Evolutionary conservation across 2,888 invertebrate genomes (phyloP).

Genomic region (Eupithecia tripunctaria): DNA sequence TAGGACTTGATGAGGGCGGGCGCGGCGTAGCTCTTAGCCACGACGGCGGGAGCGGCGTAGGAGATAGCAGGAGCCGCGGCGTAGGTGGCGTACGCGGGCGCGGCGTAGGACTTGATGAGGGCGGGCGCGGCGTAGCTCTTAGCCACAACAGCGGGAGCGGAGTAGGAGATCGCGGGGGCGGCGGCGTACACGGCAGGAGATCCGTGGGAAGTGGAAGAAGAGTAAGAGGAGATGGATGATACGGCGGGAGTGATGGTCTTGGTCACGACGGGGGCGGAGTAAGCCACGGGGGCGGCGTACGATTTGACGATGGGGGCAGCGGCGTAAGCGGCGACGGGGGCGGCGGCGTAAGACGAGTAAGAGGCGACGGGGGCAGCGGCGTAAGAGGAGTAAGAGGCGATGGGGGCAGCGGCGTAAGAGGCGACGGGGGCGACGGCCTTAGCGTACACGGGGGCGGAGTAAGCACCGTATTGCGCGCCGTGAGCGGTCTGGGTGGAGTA

Average conservation of each 20-base stretch:
- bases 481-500: slow-evolving; percentile 53
- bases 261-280: slow-evolving; percentile 55
- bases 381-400: slow-evolving; percentile 25
- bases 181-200: slow-evolving; percentile 71
- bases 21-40: slow-evolving; percentile 54
- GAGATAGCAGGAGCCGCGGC: slow-evolving; percentile 54
- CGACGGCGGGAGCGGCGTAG: slow-evolving; percentile 57
- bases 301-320: slow-evolving; percentile 61
- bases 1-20: slow-evolving; percentile 55
- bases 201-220: slow-evolving; percentile 62
- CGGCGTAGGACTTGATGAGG: slow-evolving; percentile 53
- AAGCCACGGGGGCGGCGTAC: slow-evolving; percentile 57
- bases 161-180: slow-evolving; percentile 54
- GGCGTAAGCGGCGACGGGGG: slow-evolving; percentile 60
- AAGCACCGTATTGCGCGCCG: slow-evolving; percentile 49
- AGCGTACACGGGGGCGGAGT: slow-evolving; percentile 53
- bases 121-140: slow-evolving; percentile 57
- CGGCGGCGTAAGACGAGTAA: slow-evolving; percentile 59
- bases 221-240: slow-evolving; percentile 63
- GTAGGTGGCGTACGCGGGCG: slow-evolving; percentile 63
- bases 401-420: slow-evolving; percentile 48
- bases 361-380: no score
- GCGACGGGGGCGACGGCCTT: slow-evolving; percentile 52
- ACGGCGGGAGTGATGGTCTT: slow-evolving; percentile 59
- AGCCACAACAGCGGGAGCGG: slow-evolving; percentile 59